phyloP scores from a whole-genome alignment of 2,888 invertebrate genomes.

The Eupithecia vulgata region DNA sequence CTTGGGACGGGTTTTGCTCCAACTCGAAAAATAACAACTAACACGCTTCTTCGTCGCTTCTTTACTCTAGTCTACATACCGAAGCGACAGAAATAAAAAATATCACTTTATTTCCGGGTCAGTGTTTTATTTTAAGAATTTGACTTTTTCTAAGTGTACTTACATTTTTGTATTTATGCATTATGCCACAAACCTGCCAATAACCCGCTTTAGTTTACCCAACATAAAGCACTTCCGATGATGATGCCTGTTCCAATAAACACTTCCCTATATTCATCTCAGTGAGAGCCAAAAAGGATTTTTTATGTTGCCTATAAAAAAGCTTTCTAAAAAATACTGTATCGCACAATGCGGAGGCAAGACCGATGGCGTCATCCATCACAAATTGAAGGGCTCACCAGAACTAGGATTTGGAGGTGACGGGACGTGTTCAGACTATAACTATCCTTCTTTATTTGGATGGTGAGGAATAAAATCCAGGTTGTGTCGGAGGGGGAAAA shows the following conservation, averaged over 20 bases:
- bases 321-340: constrained; percentile 40
- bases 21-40: too few species aligned
- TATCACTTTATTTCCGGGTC: too few species aligned
- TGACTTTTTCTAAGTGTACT: too few species aligned
- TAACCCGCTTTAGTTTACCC: neutral
- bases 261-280: constrained; percentile 19
- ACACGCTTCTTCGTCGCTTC: too few species aligned
- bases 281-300: constrained; percentile 23
- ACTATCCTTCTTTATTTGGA: constrained; percentile 2
- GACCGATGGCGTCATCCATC: constrained; percentile 56
- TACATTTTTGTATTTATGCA: too few species aligned
- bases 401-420: constrained; percentile 51
- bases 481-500: neutral
- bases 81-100: too few species aligned
- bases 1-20: too few species aligned
- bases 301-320: constrained; percentile 34
- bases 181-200: neutral
- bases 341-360: constrained; percentile 41
- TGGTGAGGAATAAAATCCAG: neutral
- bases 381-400: constrained; percentile 53
- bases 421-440: constrained; percentile 33
- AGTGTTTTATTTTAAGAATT: too few species aligned
- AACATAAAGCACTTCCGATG: constrained; percentile 1
- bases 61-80: too few species aligned
- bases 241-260: constrained; percentile 6